Conservation (phyloP, 1,140 invertebrate genomes). For the Heliconius melpomene region DNA sequence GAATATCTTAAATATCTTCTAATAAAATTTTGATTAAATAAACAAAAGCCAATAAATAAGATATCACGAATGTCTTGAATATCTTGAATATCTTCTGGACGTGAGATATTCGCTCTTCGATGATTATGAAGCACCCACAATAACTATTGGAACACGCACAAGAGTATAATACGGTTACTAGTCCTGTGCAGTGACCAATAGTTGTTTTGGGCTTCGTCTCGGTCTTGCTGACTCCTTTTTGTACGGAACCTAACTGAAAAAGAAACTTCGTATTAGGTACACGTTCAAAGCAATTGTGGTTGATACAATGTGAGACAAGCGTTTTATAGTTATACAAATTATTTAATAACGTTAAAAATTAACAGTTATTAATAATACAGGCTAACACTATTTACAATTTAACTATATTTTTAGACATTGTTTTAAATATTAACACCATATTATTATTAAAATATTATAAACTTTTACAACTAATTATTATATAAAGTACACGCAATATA, state of each 20-base stretch:
- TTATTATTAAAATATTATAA: neutral
- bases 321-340: neutral
- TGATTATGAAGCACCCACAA: slow-evolving; percentile 76
- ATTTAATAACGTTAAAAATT: neutral
- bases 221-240: slow-evolving; percentile 37
- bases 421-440: neutral
- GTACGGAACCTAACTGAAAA: slow-evolving; percentile 45
- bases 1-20: neutral
- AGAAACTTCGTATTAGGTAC: slow-evolving; percentile 35
- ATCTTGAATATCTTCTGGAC: neutral
- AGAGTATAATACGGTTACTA: slow-evolving; percentile 73
- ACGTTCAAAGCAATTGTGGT: slow-evolving; percentile 2
- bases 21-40: slow-evolving; percentile 31
- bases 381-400: too few relatives aligned
- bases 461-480: neutral
- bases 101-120: slow-evolving; percentile 35
- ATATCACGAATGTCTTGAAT: neutral
- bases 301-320: neutral
- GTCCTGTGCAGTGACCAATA: slow-evolving; percentile 61
- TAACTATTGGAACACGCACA: slow-evolving; percentile 81
- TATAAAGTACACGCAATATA: neutral
- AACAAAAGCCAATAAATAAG: slow-evolving; percentile 33
- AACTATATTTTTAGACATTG: too few relatives aligned
- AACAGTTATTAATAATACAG: too few relatives aligned
- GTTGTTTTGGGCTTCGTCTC: slow-evolving; percentile 42